Percentiles rank a stretch among this genome's conserved stretches.
Conservation (phyloP, 2,797 vertebrate species). For the Kryptolebias ocellatus region DNA sequence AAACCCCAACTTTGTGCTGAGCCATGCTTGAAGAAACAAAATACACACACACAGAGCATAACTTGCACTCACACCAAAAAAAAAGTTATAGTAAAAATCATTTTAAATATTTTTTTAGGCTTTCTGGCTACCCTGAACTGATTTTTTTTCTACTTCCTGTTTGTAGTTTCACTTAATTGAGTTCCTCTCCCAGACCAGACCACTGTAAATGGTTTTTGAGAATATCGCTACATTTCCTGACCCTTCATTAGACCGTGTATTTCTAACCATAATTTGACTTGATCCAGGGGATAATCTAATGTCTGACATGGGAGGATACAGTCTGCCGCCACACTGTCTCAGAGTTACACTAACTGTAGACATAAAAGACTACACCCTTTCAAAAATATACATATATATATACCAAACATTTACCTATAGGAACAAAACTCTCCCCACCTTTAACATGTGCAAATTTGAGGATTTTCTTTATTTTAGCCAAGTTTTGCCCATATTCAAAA, state of each 20-base stretch:
- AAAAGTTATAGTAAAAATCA: background rate
- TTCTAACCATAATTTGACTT: conserved; percentile 51
- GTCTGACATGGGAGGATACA: conserved; percentile 30
- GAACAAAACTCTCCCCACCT: background rate
- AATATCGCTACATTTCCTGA: conserved; percentile 46
- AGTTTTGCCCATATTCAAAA: too few species aligned
- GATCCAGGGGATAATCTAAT: conserved; percentile 59
- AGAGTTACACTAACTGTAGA: conserved; percentile 10
- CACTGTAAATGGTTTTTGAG: conserved; percentile 26
- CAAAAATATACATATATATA: conserved; percentile 1
- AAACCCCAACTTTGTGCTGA: background rate
- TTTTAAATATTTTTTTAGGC: conserved; percentile 1
- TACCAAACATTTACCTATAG: too few species aligned
- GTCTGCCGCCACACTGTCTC: conserved; percentile 44
- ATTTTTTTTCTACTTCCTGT: background rate
- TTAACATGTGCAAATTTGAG: background rate
- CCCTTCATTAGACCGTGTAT: conserved; percentile 41
- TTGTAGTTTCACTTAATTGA: background rate
- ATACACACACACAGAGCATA: background rate
- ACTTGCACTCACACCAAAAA: too few species aligned
- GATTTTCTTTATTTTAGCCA: too few species aligned
- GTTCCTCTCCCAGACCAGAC: conserved; percentile 16
- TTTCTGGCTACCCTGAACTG: conserved; percentile 14
- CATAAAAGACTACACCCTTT: background rate
- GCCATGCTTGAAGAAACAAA: background rate